Percentiles rank a stretch among this genome's conserved stretches.
phyloP scores from a whole-genome alignment of 2,888 invertebrate species.

The Omphaloscelis lunosa region DNA sequence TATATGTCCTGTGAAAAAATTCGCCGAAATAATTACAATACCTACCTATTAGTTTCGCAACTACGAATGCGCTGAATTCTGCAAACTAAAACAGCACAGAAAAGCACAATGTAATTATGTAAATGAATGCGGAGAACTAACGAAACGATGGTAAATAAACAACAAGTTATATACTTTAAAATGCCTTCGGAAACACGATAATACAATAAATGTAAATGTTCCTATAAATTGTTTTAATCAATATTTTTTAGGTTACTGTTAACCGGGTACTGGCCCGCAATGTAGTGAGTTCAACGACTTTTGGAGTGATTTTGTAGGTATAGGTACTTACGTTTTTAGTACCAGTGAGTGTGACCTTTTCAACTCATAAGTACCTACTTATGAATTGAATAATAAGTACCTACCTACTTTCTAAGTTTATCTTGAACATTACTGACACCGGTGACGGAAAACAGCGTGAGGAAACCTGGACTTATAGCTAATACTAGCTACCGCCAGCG shows the following conservation, averaged over 20 bases:
- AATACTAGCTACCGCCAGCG: no score
- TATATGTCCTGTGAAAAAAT: no score
- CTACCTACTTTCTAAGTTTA: not conserved
- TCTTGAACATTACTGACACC: not conserved
- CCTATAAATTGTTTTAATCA: conserved; percentile 26
- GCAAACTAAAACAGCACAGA: conserved; percentile 11
- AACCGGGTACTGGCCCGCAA: not conserved
- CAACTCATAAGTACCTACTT: not conserved
- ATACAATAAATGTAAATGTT: conserved; percentile 42
- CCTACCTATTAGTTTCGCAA: not conserved
- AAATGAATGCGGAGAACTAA: conserved; percentile 42
- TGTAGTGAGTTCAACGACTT: not conserved
- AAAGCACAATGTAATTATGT: conserved; percentile 36
- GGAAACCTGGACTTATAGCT: not conserved
- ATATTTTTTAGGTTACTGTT: conserved; percentile 12
- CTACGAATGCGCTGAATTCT: not conserved
- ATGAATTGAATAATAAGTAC: no score
- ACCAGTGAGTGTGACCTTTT: not conserved
- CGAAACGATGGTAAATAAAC: conserved; percentile 26
- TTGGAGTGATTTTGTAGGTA: not conserved
- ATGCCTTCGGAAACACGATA: conserved; percentile 37
- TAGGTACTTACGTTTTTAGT: not conserved
- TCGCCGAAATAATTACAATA: not conserved
- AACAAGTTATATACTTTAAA: conserved; percentile 13
- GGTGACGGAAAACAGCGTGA: not conserved